A percentile compares a stretch with the other conserved stretches of the same genome.
Conservation (phyloP, 1,140 invertebrate genomes). For the Polyergus mexicanus region DNA sequence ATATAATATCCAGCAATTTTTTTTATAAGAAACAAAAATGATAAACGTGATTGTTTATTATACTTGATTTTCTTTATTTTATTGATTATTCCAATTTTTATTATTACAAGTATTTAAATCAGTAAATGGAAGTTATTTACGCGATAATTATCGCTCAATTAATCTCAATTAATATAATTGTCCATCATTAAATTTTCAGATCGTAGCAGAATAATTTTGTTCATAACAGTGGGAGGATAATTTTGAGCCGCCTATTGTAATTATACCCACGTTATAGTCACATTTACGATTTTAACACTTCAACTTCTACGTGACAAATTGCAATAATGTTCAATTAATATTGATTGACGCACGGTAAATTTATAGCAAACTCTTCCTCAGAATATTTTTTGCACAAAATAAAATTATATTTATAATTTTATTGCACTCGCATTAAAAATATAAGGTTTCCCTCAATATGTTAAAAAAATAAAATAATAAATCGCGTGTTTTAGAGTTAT, state of each 20-base stretch:
- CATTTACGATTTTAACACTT: conserved; percentile 3
- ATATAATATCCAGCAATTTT: neutral
- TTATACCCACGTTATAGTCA: neutral
- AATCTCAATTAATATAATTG: neutral
- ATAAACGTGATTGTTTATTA: neutral
- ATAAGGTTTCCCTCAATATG: neutral
- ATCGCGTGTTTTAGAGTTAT: neutral
- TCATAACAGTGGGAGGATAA: neutral
- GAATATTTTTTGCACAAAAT: neutral
- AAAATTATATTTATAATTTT: neutral
- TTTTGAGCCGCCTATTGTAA: neutral
- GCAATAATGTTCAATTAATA: conserved; percentile 13
- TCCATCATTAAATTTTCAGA: neutral
- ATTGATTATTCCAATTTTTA: neutral
- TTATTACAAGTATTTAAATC: neutral
- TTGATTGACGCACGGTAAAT: neutral
- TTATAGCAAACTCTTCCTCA: neutral
- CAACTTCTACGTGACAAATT: neutral
- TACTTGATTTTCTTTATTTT: neutral
- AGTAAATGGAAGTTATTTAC: neutral
- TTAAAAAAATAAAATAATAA: neutral
- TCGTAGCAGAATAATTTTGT: conserved; percentile 14
- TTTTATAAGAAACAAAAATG: neutral
- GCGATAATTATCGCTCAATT: conserved; percentile 6
- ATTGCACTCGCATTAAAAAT: neutral